Evolutionary conservation across 2,888 invertebrate genomes (phyloP).

Genomic region (Heliothis peltigera): DNA sequence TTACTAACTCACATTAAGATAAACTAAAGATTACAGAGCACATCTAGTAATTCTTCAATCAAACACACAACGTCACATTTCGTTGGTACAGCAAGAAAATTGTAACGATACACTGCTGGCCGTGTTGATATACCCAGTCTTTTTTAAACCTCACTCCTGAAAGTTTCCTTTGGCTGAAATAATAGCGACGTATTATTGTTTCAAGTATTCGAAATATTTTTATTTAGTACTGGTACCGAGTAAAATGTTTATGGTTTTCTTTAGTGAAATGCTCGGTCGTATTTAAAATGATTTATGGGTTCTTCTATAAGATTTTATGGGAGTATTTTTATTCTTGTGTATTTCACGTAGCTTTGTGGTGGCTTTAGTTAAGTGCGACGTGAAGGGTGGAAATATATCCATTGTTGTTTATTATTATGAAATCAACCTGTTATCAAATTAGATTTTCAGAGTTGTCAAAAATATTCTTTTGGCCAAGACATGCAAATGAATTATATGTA

Average conservation of each 20-base stretch:
- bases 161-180: constrained; percentile 30
- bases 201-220: constrained; percentile 37
- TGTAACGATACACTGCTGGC: constrained; percentile 64
- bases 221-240: constrained; percentile 21
- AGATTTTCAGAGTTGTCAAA: too few relatives aligned
- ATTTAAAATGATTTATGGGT: constrained; percentile 37
- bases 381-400: not conserved
- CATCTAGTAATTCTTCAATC: constrained; percentile 29
- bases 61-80: constrained; percentile 44
- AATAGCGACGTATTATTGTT: constrained; percentile 44
- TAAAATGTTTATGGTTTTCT: constrained; percentile 31
- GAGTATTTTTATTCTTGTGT: not conserved
- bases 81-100: constrained; percentile 60
- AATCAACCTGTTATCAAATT: too few relatives aligned
- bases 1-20: too few relatives aligned
- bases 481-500: too few relatives aligned
- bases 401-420: not conserved
- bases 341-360: not conserved
- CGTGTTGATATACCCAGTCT: constrained; percentile 55
- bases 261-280: constrained; percentile 12
- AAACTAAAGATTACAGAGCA: not conserved
- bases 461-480: too few relatives aligned
- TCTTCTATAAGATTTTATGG: constrained; percentile 16
- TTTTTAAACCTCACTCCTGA: constrained; percentile 43
- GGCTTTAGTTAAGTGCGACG: not conserved